Base-by-base conservation (phyloP, 2,888 invertebrate genomes). In the Teleiodes luculella region DNA sequence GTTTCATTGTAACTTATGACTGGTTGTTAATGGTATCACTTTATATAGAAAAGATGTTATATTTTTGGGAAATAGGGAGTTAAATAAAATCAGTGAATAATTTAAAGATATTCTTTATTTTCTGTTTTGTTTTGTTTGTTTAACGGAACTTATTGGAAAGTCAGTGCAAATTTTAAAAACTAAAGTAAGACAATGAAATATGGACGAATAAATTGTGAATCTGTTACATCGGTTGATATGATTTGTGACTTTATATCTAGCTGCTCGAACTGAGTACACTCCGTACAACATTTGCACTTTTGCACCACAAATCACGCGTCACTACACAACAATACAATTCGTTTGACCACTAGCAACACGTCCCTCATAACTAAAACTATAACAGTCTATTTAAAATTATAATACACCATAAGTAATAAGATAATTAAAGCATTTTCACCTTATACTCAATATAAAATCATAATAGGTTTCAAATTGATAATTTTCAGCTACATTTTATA, bases 391-490 rank as follows among this genome's bases (percentile, higher is more conserved):
- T 84, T 81, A 84, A 83, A 89, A 87, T 86, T 85, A 87, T 86
- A 86, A 83, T 88, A 89, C 85, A 84, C 79, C 80, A 80, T 83
- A 83, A 81, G 76, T 80, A 83, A 84, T 81, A 80, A 83, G 85
- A 87, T 88, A 89, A 88, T 89, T 89, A 89, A 89, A 89, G 89
- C 89, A 86, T 89, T 85, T 85, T 80, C 86, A 87, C 87, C 89
- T 87, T 86, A 88, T 68, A 83, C 72, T 88, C 85, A 80, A 86
- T 83, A 85, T 86, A 86, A 86, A 85, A 86, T 86, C 80, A 83
- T 84, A 80, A 71, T 82, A 81, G 78, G 79, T 83, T 73, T 82
- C 74, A 77, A 83, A 76, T 82, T 67, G 75, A 81, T 86, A 80
- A 78, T 78, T 81, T 78, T 76, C 68, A 65, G 71, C 76, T 79